A percentile compares a stretch with the other conserved stretches of the same genome.
phyloP scores from a whole-genome alignment of 1,140 invertebrate species.

The Ceratitis capitata region DNA sequence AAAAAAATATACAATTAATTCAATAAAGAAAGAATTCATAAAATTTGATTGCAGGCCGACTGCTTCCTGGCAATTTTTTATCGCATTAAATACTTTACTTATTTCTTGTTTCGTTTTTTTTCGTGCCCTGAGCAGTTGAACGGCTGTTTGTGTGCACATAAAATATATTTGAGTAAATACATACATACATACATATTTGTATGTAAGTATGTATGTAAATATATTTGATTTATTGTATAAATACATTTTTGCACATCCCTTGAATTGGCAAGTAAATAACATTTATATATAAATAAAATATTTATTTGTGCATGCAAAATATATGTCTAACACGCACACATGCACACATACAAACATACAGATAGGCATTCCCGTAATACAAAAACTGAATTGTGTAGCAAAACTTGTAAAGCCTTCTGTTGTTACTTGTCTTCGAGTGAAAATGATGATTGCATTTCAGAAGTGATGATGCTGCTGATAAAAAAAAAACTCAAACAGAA shows the following conservation, averaged over 20 bases:
- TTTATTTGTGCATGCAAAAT: no score
- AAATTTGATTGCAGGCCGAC: background rate
- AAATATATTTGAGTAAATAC: no score
- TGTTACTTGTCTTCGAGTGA: background rate
- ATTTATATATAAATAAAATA: conserved; percentile 4
- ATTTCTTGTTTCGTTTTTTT: background rate
- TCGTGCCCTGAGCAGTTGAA: no score
- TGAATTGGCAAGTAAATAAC: background rate
- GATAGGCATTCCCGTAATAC: background rate
- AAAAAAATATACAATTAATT: background rate
- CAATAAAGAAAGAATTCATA: conserved; percentile 13
- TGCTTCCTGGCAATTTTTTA: background rate
- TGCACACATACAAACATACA: background rate
- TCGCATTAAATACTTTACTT: conserved; percentile 3
- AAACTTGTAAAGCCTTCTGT: background rate
- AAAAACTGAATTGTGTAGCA: background rate
- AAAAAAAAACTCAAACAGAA: background rate
- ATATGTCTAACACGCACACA: background rate
- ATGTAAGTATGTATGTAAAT: background rate
- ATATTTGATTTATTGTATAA: background rate
- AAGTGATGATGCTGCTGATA: background rate
- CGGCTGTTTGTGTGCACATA: background rate
- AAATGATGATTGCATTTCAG: background rate
- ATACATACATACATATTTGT: background rate
- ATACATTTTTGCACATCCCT: background rate